These are phyloP conservation scores for Cryptocheilus praepositus DNA, from an alignment of 2,888 invertebrate species.

Conservation along the genomic window DNA sequence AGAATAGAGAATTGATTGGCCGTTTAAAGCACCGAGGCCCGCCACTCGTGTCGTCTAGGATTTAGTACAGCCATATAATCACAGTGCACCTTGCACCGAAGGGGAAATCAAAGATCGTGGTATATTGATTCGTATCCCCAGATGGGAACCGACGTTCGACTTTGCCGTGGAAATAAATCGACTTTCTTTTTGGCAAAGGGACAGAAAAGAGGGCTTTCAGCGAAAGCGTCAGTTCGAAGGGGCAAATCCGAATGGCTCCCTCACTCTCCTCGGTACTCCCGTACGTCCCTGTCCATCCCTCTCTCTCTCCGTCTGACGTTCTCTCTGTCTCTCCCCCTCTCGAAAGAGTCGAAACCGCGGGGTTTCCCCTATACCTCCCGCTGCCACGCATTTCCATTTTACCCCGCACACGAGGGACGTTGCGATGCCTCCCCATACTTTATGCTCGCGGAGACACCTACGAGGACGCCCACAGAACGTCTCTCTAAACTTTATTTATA, in stretches of 20 bases:
- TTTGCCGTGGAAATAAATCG: constrained; percentile 33
- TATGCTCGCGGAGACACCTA: constrained; percentile 37
- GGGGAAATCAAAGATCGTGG: not conserved
- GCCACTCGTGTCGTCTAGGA: not conserved
- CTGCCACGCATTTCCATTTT: constrained; percentile 67
- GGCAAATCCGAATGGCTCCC: constrained; percentile 35
- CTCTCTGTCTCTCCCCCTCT: constrained; percentile 11
- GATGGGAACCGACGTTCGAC: not conserved
- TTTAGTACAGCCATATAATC: not conserved
- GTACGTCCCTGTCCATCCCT: not conserved
- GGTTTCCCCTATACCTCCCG: constrained; percentile 63
- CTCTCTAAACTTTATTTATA: constrained; percentile 44
- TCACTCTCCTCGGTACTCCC: constrained; percentile 13
- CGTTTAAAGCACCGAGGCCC: not conserved
- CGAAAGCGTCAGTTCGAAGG: constrained; percentile 29
- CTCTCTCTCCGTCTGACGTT: constrained; percentile 19
- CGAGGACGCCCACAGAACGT: constrained; percentile 30
- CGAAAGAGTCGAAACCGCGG: constrained; percentile 58
- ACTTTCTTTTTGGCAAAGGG: constrained; percentile 33
- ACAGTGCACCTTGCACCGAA: too few species aligned
- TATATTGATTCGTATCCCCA: constrained; percentile 10
- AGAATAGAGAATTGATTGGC: not conserved
- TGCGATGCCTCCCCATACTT: constrained; percentile 42
- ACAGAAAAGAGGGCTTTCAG: constrained; percentile 40
- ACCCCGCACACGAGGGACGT: constrained; percentile 51